Conservation (phyloP, 2,113 vertebrate genomes). For the Campylomormyrus numenius region DNA sequence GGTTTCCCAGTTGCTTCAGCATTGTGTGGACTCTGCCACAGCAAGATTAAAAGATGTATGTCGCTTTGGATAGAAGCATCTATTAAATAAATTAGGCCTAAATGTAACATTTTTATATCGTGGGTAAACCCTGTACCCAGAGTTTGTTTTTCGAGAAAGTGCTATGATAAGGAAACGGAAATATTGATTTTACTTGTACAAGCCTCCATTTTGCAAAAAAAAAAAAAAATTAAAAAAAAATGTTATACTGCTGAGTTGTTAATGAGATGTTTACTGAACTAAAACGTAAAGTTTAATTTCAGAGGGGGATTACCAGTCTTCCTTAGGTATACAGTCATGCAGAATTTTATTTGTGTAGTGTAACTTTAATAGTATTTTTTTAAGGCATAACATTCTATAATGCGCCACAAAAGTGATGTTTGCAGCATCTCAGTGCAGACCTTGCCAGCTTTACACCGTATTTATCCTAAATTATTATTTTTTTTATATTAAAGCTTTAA, state of each 20-base stretch:
- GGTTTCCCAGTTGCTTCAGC: not conserved
- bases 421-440: not conserved
- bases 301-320: not conserved
- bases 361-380: not conserved
- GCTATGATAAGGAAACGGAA: not conserved
- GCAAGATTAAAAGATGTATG: not conserved
- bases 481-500: not conserved
- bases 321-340: not conserved
- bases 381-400: not conserved
- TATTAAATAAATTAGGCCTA: not conserved
- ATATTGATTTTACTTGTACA: not conserved
- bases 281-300: not conserved
- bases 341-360: not conserved
- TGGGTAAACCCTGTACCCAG: not conserved
- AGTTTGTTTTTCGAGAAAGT: not conserved
- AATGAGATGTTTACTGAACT: conserved; percentile 7
- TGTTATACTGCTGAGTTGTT: not conserved
- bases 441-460: not conserved
- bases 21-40: not conserved
- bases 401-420: not conserved
- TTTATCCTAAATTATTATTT: not conserved
- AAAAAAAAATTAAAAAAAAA: not conserved
- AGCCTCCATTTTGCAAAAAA: not conserved
- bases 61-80: not conserved
- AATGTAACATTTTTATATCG: not conserved